Base-by-base conservation (phyloP, 2,113 vertebrate genomes). In the Labeo catla region DNA sequence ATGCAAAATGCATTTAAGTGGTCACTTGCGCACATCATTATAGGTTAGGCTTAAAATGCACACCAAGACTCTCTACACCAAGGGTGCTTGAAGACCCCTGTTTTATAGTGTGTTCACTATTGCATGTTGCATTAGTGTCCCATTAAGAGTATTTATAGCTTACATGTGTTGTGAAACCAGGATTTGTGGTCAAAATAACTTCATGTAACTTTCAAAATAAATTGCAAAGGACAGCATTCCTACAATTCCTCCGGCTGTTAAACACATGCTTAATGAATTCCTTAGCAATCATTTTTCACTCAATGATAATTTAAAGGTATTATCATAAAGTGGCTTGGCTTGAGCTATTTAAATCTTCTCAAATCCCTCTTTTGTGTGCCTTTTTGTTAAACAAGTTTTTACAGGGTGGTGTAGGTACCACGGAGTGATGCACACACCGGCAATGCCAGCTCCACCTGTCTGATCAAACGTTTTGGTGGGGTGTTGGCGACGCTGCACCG, bases 401-500 rank as follows among this genome's bases (percentile, higher is more conserved):
- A 84, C 82, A 23, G 82, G 81, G 65, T 83, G 50, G 36, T 74
- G 82, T 43, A 57, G 66, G 81, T 73, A 57, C 52, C 68, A 59
- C 12, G 1, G 16, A 23, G 52, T 84, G 82, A 84, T 72, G 68
- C 82, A 72, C 65, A 66, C 66, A 59, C 66, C 36, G 50, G 66
- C 50, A 57, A 23, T 73, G 82, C 50, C 82, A 84, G 82, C 82
- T 84, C 34, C 82, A 84, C 82, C 66, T 59, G 82, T 84, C 68
- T 84, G 68, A 84, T 73, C 68, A 82, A 82, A 82, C 6, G 2
- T 36, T 82, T 70, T 3, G 5, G 6, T 57, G 52, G 68, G 50
- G 68, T 84, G 82, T 83, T 73, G 80, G 39, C 9, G n/a, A 68
- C 0, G 4, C 12, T 36, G 36, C 1, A 8, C 54, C 19, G 8